A percentile compares a stretch with the other conserved stretches of the same genome.
Conservation (phyloP, 2,888 invertebrate genomes). For the Limenitis camilla region DNA sequence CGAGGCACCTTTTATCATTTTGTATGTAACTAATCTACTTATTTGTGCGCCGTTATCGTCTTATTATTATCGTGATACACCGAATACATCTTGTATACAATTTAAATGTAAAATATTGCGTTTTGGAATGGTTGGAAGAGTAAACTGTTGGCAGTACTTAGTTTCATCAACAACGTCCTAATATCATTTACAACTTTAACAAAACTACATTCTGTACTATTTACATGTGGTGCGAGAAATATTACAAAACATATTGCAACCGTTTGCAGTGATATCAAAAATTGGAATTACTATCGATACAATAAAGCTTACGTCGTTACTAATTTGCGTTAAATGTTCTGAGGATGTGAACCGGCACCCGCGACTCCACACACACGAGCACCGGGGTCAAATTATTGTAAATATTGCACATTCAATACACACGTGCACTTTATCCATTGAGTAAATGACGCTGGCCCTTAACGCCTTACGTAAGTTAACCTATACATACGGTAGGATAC, state of each 20-base stretch:
- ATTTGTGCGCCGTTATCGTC: conserved; percentile 49
- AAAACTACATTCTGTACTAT: conserved; percentile 46
- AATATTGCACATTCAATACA: conserved; percentile 53
- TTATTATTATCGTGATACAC: conserved; percentile 10
- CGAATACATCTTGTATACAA: conserved; percentile 2
- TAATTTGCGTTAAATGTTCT: conserved; percentile 54
- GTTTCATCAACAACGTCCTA: conserved; percentile 26
- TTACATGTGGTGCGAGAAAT: conserved; percentile 40
- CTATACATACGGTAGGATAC: conserved; percentile 48
- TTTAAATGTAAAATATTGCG: conserved; percentile 12
- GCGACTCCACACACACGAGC: conserved; percentile 34
- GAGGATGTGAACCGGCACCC: conserved; percentile 44
- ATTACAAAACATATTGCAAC: conserved; percentile 3
- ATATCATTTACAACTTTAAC: conserved; percentile 45
- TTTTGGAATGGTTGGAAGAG: conserved; percentile 20
- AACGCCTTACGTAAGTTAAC: conserved; percentile 30
- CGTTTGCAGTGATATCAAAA: conserved; percentile 9
- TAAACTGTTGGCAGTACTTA: conserved; percentile 16
- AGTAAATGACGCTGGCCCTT: conserved; percentile 26
- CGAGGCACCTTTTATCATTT: conserved; percentile 37
- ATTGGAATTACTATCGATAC: conserved; percentile 21
- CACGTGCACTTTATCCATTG: conserved; percentile 43
- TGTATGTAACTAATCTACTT: conserved; percentile 22
- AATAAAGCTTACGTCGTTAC: conserved; percentile 43
- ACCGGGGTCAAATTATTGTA: conserved; percentile 46